Evolutionary conservation across 2,113 vertebrate genomes (phyloP).

Genomic region (Phrynosoma platyrhinos): DNA sequence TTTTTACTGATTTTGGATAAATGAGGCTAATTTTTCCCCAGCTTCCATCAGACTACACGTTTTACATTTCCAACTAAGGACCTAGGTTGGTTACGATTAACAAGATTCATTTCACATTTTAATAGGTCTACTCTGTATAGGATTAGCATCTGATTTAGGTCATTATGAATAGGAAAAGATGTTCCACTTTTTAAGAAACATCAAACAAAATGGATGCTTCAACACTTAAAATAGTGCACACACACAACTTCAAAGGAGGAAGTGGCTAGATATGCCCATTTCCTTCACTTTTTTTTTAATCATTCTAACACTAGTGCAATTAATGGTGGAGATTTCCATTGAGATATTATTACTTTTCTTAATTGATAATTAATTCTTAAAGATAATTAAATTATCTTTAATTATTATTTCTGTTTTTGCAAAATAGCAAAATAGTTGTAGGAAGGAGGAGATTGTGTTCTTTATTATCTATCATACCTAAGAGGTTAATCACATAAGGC

Average conservation of each 20-base stretch:
- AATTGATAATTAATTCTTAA: too few species aligned
- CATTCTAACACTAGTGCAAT: not conserved
- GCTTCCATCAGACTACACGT: constrained; percentile 61
- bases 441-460: too few species aligned
- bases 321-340: not conserved
- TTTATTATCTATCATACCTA: too few species aligned
- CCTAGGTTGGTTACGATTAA: too few species aligned
- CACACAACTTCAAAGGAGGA: too few species aligned
- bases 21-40: constrained; percentile 68
- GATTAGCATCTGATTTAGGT: constrained; percentile 6
- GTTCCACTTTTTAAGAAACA: not conserved
- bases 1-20: constrained; percentile 70
- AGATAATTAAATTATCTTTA: too few species aligned
- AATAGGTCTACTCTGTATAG: not conserved
- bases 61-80: constrained; percentile 55
- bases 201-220: not conserved
- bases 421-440: too few species aligned
- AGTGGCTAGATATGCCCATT: not conserved
- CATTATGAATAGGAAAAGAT: constrained; percentile 33
- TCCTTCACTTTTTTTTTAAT: not conserved
- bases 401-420: too few species aligned
- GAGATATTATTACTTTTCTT: too few species aligned
- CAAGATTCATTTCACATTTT: not conserved
- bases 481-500: too few species aligned
- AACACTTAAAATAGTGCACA: not conserved